Evolutionary conservation across 1,140 invertebrate genomes (phyloP).

Genomic region (Zaprionus africanus): DNA sequence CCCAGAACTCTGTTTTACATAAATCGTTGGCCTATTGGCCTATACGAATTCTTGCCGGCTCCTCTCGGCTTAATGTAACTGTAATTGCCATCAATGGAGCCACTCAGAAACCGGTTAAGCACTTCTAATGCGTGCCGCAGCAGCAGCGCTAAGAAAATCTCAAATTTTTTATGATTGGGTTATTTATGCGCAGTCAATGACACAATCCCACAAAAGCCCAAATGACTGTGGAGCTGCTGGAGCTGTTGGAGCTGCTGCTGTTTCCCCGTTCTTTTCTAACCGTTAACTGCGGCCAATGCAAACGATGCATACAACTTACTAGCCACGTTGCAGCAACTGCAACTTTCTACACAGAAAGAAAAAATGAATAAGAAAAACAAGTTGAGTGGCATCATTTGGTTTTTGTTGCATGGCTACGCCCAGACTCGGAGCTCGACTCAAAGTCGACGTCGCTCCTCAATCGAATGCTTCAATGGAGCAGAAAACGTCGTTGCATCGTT

Average conservation of each 20-base stretch:
- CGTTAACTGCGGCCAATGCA: constrained; percentile 36
- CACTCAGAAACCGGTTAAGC: constrained; percentile 60
- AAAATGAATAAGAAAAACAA: constrained; percentile 31
- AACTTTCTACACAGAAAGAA: constrained; percentile 42
- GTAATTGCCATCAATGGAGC: constrained; percentile 63
- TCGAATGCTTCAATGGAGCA: constrained; percentile 82
- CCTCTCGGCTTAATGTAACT: constrained; percentile 51
- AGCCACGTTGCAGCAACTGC: constrained; percentile 34
- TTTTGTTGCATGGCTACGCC: constrained; percentile 47
- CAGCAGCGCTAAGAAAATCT: constrained; percentile 9
- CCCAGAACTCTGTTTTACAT: constrained; percentile 40
- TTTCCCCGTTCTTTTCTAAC: constrained; percentile 51
- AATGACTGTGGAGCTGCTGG: constrained; percentile 30
- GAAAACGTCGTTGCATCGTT: constrained; percentile 55
- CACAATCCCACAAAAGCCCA: constrained; percentile 45
- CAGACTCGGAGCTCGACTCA: constrained; percentile 12
- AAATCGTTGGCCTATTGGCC: constrained; percentile 25
- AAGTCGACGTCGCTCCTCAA: constrained; percentile 49
- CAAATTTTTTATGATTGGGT: constrained; percentile 39
- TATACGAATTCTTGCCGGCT: constrained; percentile 27
- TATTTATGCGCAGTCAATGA: constrained; percentile 53
- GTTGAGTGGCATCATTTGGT: constrained; percentile 55
- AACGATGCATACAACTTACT: constrained; percentile 11
- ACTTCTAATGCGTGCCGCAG: constrained; percentile 44
- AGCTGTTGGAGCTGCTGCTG: constrained; percentile 13